Evolutionary conservation across 2,888 invertebrate species (phyloP), one percentile per base, ranked within the genome.

Genomic region (Chrysina gloriosa): DNA sequence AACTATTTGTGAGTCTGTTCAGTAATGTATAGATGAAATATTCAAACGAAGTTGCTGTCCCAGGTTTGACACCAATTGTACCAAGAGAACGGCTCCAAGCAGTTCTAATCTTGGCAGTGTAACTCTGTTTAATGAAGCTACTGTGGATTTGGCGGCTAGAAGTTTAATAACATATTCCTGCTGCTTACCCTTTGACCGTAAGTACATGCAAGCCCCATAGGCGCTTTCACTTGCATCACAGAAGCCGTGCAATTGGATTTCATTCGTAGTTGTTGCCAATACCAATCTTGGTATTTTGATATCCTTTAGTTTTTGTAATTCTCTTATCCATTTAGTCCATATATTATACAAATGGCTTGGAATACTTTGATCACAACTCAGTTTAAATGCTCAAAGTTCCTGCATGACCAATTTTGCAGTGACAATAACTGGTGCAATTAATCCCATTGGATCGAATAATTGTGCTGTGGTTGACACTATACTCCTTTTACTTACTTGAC

Each of bases 231-330:
- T 69, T 1, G 72, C 73, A 61, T 77, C 76, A 6, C 68, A 69
- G 64, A 77, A 77, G 2, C 73, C 73, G 58, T 76, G 76, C 5
- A 77, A n/a, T 65, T 74, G 65, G n/a, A 70, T 48, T 21, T 48
- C 47, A 2, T 7, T 42, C 11, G 42, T 42, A 11, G 5, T 14
- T 14, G 42, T 6, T 1, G 6, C n/a, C 21, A 61, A 50, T 9
- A 25, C 21, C 5, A 19, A 25, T 21, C 25, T 19, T 16, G 25
- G 19, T 9, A 45, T 63, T 9, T 63, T 31, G n/a, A 45, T 39
- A 2, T 45, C 23, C 21, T 9, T 45, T 39, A 7, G n/a, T 2
- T 3, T 23, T 45, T 9, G 7, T 23, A 63, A 19, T 45, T 63
- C 16, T 19, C 4, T 23, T 7, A 29, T 11, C 14, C 16, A 36